Percentiles rank a stretch among this genome's conserved stretches.
These are phyloP conservation scores for Brachypodius melanocephalos DNA, from an alignment of 2,113 vertebrate genomes.

Conservation along the genomic window DNA sequence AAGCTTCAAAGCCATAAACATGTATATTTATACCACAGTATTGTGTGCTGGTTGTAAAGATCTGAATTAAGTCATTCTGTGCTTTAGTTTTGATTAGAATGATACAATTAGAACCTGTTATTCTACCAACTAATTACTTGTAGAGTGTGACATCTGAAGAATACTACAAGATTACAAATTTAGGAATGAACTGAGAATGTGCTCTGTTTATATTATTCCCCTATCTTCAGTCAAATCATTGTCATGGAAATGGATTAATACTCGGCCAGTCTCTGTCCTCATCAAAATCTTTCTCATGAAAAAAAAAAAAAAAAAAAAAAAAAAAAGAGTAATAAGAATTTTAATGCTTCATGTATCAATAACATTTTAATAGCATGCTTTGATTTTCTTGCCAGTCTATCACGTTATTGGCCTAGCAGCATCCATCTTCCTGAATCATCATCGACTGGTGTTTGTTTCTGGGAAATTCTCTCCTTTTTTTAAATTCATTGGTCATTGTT, in stretches of 20 bases:
- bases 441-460: conserved; percentile 26
- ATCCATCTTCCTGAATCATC: conserved; percentile 32
- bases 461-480: neutral
- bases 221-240: conserved; percentile 61
- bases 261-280: conserved; percentile 32
- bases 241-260: conserved; percentile 48
- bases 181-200: conserved; percentile 54
- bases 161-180: conserved; percentile 68
- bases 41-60: conserved; percentile 56
- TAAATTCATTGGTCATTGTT: neutral
- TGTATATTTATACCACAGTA: conserved; percentile 63
- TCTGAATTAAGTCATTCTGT: conserved; percentile 65
- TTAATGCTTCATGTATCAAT: conserved; percentile 41
- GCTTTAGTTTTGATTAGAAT: conserved; percentile 72
- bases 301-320: neutral
- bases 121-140: conserved; percentile 66
- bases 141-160: conserved; percentile 66
- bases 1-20: conserved; percentile 60
- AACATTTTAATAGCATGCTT: conserved; percentile 51
- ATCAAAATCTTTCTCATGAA: conserved; percentile 37
- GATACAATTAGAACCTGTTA: conserved; percentile 72
- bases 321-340: neutral
- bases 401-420: conserved; percentile 12
- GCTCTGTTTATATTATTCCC: conserved; percentile 53
- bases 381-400: conserved; percentile 12